These are phyloP conservation scores for Drosophila quinaria DNA, from an alignment of 2,888 invertebrate genomes.

Conservation along the genomic window DNA sequence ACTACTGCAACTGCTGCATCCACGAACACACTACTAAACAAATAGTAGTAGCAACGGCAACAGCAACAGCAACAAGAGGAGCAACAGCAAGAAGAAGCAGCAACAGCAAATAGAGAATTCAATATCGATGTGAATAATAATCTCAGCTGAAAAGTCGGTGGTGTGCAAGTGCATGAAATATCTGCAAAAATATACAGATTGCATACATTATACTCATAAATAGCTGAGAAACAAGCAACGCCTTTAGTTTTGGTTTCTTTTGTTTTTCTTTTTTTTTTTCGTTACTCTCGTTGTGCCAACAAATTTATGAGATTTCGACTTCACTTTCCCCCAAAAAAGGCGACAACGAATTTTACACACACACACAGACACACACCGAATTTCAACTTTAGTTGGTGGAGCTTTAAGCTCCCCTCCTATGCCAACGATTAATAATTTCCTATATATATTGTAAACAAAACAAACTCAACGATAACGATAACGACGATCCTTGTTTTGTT, in stretches of 20 bases:
- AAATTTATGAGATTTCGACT: conserved; percentile 29
- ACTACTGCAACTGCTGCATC: conserved; percentile 58
- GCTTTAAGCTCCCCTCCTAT: conserved; percentile 34
- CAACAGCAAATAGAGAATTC: conserved; percentile 25
- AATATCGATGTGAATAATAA: conserved; percentile 23
- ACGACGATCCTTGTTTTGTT: conserved; percentile 29
- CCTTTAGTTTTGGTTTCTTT: conserved; percentile 34
- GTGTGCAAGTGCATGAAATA: conserved; percentile 52
- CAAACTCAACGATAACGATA: conserved; percentile 26
- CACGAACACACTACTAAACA: conserved; percentile 55
- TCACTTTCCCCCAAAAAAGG: conserved; percentile 44
- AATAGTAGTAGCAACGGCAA: conserved; percentile 26
- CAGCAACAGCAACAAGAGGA: conserved; percentile 26
- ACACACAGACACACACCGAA: conserved; percentile 28
- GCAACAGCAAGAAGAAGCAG: conserved; percentile 18
- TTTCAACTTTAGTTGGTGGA: conserved; percentile 39
- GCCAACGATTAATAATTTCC: conserved; percentile 8
- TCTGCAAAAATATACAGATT: conserved; percentile 21
- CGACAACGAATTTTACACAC: conserved; percentile 35
- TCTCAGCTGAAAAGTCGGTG: conserved; percentile 10
- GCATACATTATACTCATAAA: not conserved
- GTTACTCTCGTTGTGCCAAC: conserved; percentile 52
- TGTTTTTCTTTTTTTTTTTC: conserved; percentile 28
- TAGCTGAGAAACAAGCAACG: conserved; percentile 17
- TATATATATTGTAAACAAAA: not conserved